These are phyloP conservation scores for Stramonita haemastoma DNA, from an alignment of 2,888 invertebrate species.

Conservation along the genomic window DNA sequence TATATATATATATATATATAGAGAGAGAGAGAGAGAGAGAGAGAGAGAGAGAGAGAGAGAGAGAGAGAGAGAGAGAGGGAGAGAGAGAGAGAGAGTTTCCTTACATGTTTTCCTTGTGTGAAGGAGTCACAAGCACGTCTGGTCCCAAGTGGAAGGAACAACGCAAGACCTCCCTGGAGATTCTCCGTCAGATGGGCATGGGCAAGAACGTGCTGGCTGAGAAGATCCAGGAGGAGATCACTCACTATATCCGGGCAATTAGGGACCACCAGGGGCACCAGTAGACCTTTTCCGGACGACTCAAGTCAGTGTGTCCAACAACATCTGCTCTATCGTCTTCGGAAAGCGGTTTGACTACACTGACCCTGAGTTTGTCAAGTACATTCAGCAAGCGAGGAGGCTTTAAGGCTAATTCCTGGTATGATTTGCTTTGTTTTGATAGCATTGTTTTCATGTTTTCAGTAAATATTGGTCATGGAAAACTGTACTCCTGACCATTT, in stretches of 20 bases:
- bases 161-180: slow-evolving; percentile 34
- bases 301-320: slow-evolving; percentile 40
- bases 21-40: no score
- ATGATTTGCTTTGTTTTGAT: no score
- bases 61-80: no score
- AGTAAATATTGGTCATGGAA: no score
- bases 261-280: neutral
- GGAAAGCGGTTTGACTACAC: slow-evolving; percentile 43
- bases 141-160: slow-evolving; percentile 44
- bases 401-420: no score
- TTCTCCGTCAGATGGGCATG: slow-evolving; percentile 41
- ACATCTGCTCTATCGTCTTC: slow-evolving; percentile 41
- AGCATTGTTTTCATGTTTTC: no score
- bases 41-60: no score
- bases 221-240: slow-evolving; percentile 43
- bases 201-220: slow-evolving; percentile 45
- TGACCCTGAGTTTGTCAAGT: slow-evolving; percentile 11
- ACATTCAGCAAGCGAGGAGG: no score
- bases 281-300: slow-evolving; percentile 13
- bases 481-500: no score
- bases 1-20: no score
- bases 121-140: neutral
- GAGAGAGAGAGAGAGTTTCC: no score
- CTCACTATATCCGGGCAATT: slow-evolving; percentile 24
- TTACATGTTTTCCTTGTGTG: no score